Base-by-base conservation (phyloP, 2,797 vertebrate genomes). In the Sphenodon punctatus region DNA sequence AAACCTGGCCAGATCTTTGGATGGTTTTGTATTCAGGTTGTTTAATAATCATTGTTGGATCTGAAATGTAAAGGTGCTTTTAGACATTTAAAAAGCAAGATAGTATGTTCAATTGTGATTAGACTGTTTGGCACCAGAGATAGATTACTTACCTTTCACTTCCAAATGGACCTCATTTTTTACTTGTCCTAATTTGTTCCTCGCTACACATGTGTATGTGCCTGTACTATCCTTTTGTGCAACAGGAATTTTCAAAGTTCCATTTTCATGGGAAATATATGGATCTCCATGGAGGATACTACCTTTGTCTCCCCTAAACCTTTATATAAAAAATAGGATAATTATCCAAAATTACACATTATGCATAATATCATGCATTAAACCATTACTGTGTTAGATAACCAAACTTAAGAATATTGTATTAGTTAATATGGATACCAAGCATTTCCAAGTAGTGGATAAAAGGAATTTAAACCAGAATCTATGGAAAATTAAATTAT, bases 11-110 rank as follows among this genome's bases (percentile, higher is more conserved):
- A 36, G 96, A 97, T 85, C 96, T 96, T 94, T 98, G 97, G 66
- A 99, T 94, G 48, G 96, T 94, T 91, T 95, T 97, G 88, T 98
- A 97, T 92, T 98, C 96, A 0, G 98, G 98, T 78, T 98, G 98
- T 89, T 96, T 97, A 89, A 98, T 95, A 90, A 99, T 98, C 73
- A 97, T 96, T 2, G 98, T 99, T 34, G 98, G 97, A 83, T 99
- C 99, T 99, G 94, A 90, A 85, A 95, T 88, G 75, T 76, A 92
- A 93, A 90, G 83, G 85, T 2, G 81, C 23, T n/a, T 39, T 94
- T 93, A 94, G 56, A 67, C 46, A 84, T 48, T 78, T 74, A 77
- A 75, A 73, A 85, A 85, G 19, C 20, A 56, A 58, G 41, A 81
- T 84, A 82, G 51, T 75, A 23, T 13, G 72, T 6, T 53, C 75